Conservation (phyloP, 1,140 invertebrate species). For the Panagrolaimus sp. region DNA sequence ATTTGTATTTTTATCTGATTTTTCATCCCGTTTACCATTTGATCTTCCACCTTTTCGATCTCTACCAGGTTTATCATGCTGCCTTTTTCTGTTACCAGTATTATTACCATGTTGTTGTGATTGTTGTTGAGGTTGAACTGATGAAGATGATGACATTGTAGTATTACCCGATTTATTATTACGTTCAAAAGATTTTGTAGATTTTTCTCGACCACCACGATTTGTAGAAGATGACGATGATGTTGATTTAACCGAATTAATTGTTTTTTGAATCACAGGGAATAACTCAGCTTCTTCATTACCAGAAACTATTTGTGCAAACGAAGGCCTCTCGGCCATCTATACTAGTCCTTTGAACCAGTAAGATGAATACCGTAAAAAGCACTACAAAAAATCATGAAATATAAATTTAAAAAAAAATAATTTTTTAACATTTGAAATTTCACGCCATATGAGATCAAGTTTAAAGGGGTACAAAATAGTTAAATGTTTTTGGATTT, state of each 20-base stretch:
- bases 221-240: neutral
- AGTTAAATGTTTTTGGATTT: no score
- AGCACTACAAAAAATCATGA: no score
- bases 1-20: neutral
- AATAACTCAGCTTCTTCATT: conserved; percentile 6
- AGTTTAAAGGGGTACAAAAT: no score
- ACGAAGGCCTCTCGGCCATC: conserved; percentile 18
- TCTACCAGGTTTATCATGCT: neutral
- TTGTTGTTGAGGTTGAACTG: no score
- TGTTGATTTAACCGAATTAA: neutral
- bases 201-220: neutral
- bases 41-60: neutral
- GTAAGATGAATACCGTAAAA: neutral
- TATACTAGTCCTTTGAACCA: conserved; percentile 15
- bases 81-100: neutral
- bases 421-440: no score
- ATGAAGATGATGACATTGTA: neutral
- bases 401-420: no score
- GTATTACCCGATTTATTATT: conserved; percentile 11
- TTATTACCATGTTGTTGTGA: no score
- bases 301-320: conserved; percentile 15
- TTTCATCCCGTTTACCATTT: conserved; percentile 12
- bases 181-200: conserved; percentile 12
- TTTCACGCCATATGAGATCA: no score
- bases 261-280: conserved; percentile 8